Base-by-base conservation (phyloP, 2,888 invertebrate genomes). In the Torymus texanus region DNA sequence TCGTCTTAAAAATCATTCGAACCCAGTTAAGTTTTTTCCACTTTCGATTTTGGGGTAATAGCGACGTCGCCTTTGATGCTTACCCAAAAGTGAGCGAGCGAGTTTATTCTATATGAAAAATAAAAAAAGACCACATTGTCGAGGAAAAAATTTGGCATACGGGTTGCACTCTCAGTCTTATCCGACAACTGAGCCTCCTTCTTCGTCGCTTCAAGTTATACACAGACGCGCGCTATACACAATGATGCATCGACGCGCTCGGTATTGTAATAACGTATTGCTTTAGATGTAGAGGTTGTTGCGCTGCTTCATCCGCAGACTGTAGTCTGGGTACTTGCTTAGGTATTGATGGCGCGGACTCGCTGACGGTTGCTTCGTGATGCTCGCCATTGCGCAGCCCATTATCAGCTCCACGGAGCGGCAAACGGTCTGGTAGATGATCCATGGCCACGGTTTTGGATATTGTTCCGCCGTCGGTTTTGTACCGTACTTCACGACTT, bases 381-480 rank as follows among this genome's bases (percentile, higher is more conserved):
- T 91, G 85, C 91, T 92, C 29, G 92, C 92, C 91, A 92, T 91
- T 50, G 91, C 91, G 79, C 91, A 92, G 55, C 92, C 92, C 90
- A 92, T 91, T 66, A 88, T 88, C 56, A 92, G 85, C 85, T 92
- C 92, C 72, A 92, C 84, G 14, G 87, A 84, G 59, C 92, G 88
- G 84, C 91, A 91, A 0, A 91, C 73, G 0, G 93, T 92, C 84
- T 93, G 92, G 84, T 92, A 92, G 41, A 91, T 85, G 68, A 92
- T 90, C 93, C 93, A 93, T 0, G 92, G 91, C 92, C 92, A 92
- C 12, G 92, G 90, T 70, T 83, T 87, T 0, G 91, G 89, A 55
- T 89, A 84, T 78, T 87, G 86, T 12, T 82, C 74, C 2, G 82
- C 10, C 24, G 83, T 56, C 14, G 87, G 85, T 24, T 83, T 84